Percentiles rank a stretch among this genome's conserved stretches.
phyloP scores from a whole-genome alignment of 2,113 vertebrate species.

The Choloepus hoffmanni region DNA sequence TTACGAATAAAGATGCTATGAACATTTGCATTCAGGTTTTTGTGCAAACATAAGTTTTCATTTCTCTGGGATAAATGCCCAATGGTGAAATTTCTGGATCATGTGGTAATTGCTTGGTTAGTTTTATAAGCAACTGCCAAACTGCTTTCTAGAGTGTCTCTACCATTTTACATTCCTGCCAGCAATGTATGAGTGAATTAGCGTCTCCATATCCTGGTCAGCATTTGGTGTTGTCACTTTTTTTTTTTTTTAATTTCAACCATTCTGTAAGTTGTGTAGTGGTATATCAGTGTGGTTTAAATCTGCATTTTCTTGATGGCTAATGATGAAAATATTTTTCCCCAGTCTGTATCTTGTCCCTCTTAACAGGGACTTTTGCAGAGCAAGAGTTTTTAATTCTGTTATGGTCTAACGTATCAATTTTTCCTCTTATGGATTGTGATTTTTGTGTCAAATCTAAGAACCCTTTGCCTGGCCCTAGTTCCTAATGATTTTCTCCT shows the following conservation, averaged over 20 bases:
- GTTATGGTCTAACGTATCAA: background rate
- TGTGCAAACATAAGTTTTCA: conserved; percentile 41
- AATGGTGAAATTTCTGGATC: conserved; percentile 13
- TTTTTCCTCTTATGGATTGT: background rate
- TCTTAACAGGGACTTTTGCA: too few relatives aligned
- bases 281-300: background rate
- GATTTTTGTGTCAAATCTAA: background rate
- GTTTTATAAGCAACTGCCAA: conserved; percentile 10
- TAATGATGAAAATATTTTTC: conserved; percentile 43
- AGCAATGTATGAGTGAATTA: background rate
- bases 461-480: background rate
- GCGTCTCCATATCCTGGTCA: background rate
- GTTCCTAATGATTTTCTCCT: background rate
- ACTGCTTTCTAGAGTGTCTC: background rate
- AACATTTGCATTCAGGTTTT: conserved; percentile 52
- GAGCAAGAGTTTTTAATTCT: background rate
- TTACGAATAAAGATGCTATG: conserved; percentile 43
- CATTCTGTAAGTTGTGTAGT: background rate
- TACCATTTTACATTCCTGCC: background rate
- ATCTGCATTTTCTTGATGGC: background rate
- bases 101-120: conserved; percentile 6
- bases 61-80: conserved; percentile 56
- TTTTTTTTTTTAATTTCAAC: background rate
- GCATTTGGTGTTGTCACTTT: background rate
- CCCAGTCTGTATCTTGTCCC: background rate